These are phyloP conservation scores for Olivierus martensii DNA, from an alignment of 1,140 invertebrate genomes.

Conservation along the genomic window DNA sequence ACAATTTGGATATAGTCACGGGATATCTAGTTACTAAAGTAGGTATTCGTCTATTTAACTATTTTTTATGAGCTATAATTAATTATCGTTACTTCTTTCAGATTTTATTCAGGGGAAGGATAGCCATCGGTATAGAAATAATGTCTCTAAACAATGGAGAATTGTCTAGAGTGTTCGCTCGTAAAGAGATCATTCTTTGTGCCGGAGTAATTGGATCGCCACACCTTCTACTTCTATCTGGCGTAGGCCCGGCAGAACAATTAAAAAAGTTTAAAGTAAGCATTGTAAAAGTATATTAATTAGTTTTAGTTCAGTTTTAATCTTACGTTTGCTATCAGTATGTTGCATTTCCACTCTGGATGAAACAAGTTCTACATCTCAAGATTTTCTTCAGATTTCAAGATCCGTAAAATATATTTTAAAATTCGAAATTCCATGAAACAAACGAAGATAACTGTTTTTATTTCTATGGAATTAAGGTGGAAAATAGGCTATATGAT, in stretches of 20 bases:
- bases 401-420: too few species aligned
- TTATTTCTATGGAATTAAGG: too few species aligned
- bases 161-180: slow-evolving; percentile 50
- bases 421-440: too few species aligned
- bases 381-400: too few species aligned
- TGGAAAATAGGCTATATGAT: too few species aligned
- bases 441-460: too few species aligned
- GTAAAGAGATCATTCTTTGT: slow-evolving; percentile 70
- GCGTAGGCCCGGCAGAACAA: slow-evolving; percentile 65
- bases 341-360: too few species aligned
- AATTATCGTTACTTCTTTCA: background rate
- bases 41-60: background rate
- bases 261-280: slow-evolving; percentile 51
- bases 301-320: too few species aligned
- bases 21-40: background rate
- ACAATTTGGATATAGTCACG: background rate
- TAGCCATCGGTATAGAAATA: slow-evolving; percentile 46
- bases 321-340: too few species aligned
- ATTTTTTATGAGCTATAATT: background rate
- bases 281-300: too few species aligned
- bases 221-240: slow-evolving; percentile 79
- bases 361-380: too few species aligned
- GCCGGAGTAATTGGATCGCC: slow-evolving; percentile 78
- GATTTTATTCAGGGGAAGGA: background rate
- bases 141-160: slow-evolving; percentile 50